Evolutionary conservation across 2,888 invertebrate genomes (phyloP).

Genomic region (Hypomecis punctinalis): DNA sequence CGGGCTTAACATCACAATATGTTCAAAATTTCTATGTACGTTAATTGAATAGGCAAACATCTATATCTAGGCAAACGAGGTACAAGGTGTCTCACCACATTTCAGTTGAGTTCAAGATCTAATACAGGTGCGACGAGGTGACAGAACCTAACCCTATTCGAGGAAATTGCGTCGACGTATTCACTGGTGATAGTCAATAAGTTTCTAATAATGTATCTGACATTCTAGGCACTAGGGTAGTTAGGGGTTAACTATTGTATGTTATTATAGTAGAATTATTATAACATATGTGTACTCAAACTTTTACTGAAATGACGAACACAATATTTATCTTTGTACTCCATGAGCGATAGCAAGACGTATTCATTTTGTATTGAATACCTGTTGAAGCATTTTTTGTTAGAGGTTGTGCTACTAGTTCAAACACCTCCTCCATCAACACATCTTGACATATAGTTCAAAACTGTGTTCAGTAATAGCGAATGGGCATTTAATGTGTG

Average conservation of each 20-base stretch:
- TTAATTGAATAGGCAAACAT: neutral
- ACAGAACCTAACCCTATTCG: constrained; percentile 9
- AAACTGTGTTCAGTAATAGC: too few relatives aligned
- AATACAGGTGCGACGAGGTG: constrained; percentile 11
- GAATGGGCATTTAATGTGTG: too few relatives aligned
- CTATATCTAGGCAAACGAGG: neutral
- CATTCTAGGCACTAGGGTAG: neutral
- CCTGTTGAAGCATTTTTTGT: too few relatives aligned
- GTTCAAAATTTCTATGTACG: neutral
- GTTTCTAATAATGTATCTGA: constrained; percentile 4
- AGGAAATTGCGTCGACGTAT: constrained; percentile 11
- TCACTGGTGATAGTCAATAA: neutral
- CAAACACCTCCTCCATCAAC: too few relatives aligned
- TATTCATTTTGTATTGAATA: too few relatives aligned
- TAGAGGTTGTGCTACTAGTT: too few relatives aligned
- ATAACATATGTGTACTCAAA: too few relatives aligned
- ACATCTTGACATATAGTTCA: too few relatives aligned
- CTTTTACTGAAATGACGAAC: too few relatives aligned
- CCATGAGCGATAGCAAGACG: too few relatives aligned
- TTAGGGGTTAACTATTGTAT: neutral
- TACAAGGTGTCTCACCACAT: constrained; percentile 3
- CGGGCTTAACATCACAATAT: neutral
- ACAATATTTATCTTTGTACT: too few relatives aligned
- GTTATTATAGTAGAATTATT: neutral
- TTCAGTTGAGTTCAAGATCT: constrained; percentile 7